phyloP scores from a whole-genome alignment of 2,113 vertebrate species.

The Aramus guarauna region DNA sequence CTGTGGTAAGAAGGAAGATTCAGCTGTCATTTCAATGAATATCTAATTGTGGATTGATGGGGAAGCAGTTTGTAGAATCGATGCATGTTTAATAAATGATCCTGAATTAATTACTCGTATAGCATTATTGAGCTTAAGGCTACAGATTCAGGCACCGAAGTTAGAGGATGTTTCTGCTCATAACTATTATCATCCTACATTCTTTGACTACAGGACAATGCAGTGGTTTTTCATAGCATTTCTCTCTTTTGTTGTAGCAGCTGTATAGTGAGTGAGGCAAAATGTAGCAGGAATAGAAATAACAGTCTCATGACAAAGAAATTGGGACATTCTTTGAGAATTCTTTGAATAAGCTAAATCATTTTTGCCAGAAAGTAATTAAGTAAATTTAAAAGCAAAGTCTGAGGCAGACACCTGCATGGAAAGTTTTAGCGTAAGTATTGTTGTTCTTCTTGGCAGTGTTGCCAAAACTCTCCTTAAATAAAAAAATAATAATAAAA shows the following conservation, averaged over 20 bases:
- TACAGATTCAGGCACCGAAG: neutral
- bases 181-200: neutral
- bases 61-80: neutral
- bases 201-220: neutral
- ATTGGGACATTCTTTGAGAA: neutral
- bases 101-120: neutral
- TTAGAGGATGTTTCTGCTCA: neutral
- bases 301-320: neutral
- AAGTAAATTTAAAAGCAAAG: neutral
- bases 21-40: slow-evolving; percentile 8
- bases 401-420: neutral
- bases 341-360: neutral
- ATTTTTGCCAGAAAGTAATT: neutral
- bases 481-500: neutral
- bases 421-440: neutral
- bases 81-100: neutral
- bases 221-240: neutral
- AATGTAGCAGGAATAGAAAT: neutral
- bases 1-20: neutral
- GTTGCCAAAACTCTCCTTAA: neutral
- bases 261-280: neutral
- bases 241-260: neutral
- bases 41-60: neutral
- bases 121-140: neutral
- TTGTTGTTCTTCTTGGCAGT: neutral